These are phyloP conservation scores for Trichechus manatus DNA, from an alignment of 2,113 vertebrate species.

Conservation along the genomic window DNA sequence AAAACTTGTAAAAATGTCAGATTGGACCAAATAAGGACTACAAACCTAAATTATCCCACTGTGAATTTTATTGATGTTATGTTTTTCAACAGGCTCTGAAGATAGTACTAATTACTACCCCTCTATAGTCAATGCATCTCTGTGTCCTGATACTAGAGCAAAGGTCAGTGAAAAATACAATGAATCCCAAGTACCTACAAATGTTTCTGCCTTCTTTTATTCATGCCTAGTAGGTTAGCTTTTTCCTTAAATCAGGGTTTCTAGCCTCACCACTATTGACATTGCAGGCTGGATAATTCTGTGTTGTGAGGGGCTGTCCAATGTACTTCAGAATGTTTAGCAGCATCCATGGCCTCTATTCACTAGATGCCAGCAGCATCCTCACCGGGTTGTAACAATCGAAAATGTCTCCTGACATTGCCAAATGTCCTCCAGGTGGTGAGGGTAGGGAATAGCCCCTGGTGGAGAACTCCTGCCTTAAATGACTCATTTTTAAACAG, in stretches of 20 bases:
- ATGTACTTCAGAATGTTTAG: neutral
- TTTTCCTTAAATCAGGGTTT: neutral
- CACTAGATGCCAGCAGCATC: neutral
- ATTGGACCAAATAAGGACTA: neutral
- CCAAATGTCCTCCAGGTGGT: neutral
- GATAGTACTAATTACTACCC: neutral
- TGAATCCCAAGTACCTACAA: neutral
- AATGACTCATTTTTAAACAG: neutral
- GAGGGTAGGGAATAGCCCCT: neutral
- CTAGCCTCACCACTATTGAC: neutral
- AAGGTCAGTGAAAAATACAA: neutral
- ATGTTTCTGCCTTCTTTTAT: neutral
- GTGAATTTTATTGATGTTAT: neutral
- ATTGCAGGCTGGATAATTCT: neutral
- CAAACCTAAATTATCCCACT: neutral
- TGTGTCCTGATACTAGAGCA: neutral
- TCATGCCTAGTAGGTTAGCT: neutral
- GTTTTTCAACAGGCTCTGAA: constrained; percentile 11
- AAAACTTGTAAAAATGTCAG: neutral
- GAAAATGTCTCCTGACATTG: neutral
- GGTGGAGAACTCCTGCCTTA: neutral
- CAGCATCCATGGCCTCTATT: neutral
- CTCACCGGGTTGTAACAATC: neutral
- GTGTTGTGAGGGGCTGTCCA: neutral
- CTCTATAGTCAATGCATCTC: neutral